Conservation (phyloP, 1,140 invertebrate genomes). For the Drosophila teissieri region DNA sequence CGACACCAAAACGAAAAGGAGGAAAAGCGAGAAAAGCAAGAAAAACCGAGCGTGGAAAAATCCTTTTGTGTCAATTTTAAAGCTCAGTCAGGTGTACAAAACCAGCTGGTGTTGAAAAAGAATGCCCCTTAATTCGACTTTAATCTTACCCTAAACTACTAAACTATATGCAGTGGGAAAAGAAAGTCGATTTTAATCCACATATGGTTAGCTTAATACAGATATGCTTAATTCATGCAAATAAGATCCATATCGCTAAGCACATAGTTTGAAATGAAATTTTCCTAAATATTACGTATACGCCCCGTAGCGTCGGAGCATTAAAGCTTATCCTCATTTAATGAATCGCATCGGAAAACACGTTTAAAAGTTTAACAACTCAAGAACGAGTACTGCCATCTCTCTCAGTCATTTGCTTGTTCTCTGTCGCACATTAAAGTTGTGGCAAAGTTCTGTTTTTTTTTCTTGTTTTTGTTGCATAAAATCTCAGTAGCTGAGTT, state of each 20-base stretch:
- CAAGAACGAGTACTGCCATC: not conserved
- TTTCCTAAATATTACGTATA: not conserved
- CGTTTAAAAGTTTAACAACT: not conserved
- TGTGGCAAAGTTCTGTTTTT: not conserved
- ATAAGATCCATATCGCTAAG: no score
- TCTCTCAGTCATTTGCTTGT: not conserved
- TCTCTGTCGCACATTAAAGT: constrained; percentile 16
- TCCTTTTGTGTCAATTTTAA: constrained; percentile 43
- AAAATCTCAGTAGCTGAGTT: constrained; percentile 43
- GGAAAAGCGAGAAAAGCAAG: constrained; percentile 15
- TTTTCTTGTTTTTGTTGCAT: not conserved
- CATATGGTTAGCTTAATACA: no score
- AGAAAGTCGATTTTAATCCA: no score
- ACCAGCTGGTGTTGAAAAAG: not conserved
- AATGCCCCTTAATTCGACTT: not conserved
- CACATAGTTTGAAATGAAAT: not conserved
- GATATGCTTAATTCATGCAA: no score
- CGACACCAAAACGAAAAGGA: not conserved
- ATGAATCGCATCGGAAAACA: not conserved
- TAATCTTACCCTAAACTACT: not conserved
- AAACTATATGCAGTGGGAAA: not conserved
- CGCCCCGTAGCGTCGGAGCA: not conserved
- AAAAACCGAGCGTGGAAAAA: constrained; percentile 24
- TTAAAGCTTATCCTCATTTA: not conserved
- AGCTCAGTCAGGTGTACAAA: constrained; percentile 13